Conservation (phyloP, 2,113 vertebrate species). For the Brachyhypopomus gauderio region DNA sequence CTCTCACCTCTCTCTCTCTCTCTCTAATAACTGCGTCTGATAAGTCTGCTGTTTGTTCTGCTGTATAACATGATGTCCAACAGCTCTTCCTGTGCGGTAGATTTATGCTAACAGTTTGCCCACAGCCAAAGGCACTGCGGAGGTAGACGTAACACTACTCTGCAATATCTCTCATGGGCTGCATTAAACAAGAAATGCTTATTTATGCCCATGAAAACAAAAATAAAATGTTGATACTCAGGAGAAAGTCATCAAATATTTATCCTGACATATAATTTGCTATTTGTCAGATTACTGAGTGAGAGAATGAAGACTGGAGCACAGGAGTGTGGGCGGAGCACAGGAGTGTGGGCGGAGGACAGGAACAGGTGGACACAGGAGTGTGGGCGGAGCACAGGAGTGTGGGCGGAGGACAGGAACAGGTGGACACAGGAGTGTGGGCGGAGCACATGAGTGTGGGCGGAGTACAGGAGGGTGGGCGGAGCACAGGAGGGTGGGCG, state of each 20-base stretch:
- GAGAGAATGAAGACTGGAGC: neutral
- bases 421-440: too few relatives aligned
- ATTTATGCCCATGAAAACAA: neutral
- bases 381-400: too few relatives aligned
- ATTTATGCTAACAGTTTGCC: neutral
- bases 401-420: too few relatives aligned
- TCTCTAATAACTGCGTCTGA: conserved; percentile 31
- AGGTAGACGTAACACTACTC: neutral
- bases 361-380: too few relatives aligned
- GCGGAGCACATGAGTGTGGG: too few relatives aligned
- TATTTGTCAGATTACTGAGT: conserved; percentile 38
- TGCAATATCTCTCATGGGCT: neutral
- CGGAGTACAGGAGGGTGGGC: too few relatives aligned
- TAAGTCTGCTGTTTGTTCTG: conserved; percentile 13
- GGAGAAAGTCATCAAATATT: conserved; percentile 29
- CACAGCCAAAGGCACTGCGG: neutral
- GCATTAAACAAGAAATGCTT: neutral
- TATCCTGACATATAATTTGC: conserved; percentile 13
- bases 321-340: too few relatives aligned
- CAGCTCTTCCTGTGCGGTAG: too few relatives aligned
- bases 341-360: too few relatives aligned
- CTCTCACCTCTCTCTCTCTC: neutral
- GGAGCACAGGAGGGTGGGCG: too few relatives aligned
- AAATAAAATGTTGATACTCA: neutral
- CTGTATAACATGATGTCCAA: neutral